Percentiles rank a stretch among this genome's conserved stretches.
phyloP scores from a whole-genome alignment of 2,113 vertebrate genomes.

The Chroicocephalus ridibundus region DNA sequence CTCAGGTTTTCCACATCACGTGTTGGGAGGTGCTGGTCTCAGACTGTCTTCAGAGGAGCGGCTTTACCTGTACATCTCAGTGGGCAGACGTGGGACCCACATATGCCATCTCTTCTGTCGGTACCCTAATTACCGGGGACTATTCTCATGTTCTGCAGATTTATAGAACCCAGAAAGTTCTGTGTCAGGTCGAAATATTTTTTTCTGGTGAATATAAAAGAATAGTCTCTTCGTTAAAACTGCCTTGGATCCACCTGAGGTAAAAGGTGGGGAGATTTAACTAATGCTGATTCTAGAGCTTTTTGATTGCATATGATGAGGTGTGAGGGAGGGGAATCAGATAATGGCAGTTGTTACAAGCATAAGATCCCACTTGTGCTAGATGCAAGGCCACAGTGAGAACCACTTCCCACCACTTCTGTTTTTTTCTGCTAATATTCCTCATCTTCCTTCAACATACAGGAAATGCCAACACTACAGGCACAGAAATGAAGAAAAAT shows the following conservation, averaged over 20 bases:
- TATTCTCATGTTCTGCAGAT: not conserved
- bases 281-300: not conserved
- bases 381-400: not conserved
- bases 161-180: not conserved
- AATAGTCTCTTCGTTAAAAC: not conserved
- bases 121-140: not conserved
- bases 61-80: not conserved
- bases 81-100: not conserved
- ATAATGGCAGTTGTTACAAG: not conserved
- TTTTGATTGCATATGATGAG: not conserved
- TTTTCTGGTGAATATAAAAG: not conserved
- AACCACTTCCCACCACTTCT: not conserved
- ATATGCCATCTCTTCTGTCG: fast-evolving
- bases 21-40: not conserved
- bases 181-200: not conserved
- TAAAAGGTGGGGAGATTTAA: not conserved
- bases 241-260: not conserved
- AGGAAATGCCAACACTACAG: not conserved
- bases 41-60: not conserved
- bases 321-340: not conserved
- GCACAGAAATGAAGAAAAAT: not conserved
- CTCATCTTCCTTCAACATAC: not conserved
- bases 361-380: not conserved
- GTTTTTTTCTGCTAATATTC: not conserved
- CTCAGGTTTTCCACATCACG: not conserved